These are phyloP conservation scores for Drosophila nigromelanica DNA, from an alignment of 1,140 invertebrate genomes.

Conservation along the genomic window DNA sequence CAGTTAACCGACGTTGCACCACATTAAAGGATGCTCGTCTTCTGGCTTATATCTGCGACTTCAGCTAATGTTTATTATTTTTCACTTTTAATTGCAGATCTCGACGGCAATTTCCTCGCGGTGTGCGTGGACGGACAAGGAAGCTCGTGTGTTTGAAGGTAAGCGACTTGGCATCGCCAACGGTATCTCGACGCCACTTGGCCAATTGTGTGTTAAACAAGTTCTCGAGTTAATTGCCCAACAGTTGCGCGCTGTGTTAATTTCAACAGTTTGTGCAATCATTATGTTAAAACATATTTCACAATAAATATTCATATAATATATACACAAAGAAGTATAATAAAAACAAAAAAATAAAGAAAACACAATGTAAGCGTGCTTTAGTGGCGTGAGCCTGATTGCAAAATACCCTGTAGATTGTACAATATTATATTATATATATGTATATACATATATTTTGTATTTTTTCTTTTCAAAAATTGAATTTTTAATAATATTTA, in stretches of 20 bases:
- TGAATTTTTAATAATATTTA: no score
- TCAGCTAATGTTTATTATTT: conserved; percentile 58
- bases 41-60: conserved; percentile 1
- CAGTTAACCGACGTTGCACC: conserved; percentile 27
- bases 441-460: no score
- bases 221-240: conserved; percentile 28
- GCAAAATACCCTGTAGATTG: no score
- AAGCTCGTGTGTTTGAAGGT: conserved; percentile 60
- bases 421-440: no score
- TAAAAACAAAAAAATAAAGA: neutral
- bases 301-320: conserved; percentile 40
- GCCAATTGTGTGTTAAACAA: conserved; percentile 39
- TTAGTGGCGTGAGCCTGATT: no score
- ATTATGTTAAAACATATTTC: conserved; percentile 52
- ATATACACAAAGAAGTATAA: neutral
- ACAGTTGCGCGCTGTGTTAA: neutral
- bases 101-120: conserved; percentile 49
- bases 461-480: no score
- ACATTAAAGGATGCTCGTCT: conserved; percentile 52
- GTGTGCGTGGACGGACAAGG: conserved; percentile 31
- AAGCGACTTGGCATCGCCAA: conserved; percentile 36
- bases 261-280: conserved; percentile 39
- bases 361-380: no score
- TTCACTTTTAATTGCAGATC: conserved; percentile 66
- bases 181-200: conserved; percentile 28